These are phyloP conservation scores for Chorisops tibialis DNA, from an alignment of 2,888 invertebrate genomes.

Conservation along the genomic window DNA sequence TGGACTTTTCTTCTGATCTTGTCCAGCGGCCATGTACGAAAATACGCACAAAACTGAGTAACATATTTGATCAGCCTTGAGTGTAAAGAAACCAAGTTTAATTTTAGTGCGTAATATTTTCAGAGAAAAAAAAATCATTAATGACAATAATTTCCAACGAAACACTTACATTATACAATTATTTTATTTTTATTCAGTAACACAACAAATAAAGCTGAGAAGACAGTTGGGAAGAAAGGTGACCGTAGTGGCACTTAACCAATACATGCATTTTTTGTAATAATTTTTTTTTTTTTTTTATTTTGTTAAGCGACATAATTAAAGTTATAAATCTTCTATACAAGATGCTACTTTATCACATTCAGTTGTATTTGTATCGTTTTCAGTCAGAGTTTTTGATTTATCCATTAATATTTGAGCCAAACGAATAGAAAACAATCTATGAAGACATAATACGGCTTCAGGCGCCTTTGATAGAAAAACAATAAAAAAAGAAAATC, in stretches of 20 bases:
- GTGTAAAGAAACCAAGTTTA: conserved; percentile 33
- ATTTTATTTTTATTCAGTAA: conserved; percentile 26
- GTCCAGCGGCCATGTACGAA: conserved; percentile 95
- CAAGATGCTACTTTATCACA: neutral
- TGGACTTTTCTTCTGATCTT: conserved; percentile 64
- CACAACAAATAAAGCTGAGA: conserved; percentile 40
- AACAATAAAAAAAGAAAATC: conserved; percentile 35
- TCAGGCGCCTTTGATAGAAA: conserved; percentile 59
- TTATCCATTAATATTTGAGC: conserved; percentile 49
- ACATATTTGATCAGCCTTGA: conserved; percentile 97
- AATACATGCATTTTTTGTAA: conserved; percentile 8
- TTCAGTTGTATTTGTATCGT: conserved; percentile 7
- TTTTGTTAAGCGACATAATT: too few relatives aligned
- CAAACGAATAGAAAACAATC: conserved; percentile 67
- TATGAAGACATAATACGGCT: conserved; percentile 66
- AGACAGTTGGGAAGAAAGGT: conserved; percentile 17
- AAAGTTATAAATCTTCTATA: too few relatives aligned
- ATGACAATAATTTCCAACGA: neutral
- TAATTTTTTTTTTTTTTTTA: neutral
- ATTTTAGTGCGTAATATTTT: too few relatives aligned
- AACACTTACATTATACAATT: conserved; percentile 23
- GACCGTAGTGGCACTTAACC: conserved; percentile 11
- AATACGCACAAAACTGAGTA: conserved; percentile 99
- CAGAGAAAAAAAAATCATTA: too few relatives aligned
- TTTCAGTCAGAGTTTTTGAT: conserved; percentile 5